Evolutionary conservation across 2,888 invertebrate species (phyloP), one percentile per base, ranked within the genome.

Genomic region (Ormia ochracea): DNA sequence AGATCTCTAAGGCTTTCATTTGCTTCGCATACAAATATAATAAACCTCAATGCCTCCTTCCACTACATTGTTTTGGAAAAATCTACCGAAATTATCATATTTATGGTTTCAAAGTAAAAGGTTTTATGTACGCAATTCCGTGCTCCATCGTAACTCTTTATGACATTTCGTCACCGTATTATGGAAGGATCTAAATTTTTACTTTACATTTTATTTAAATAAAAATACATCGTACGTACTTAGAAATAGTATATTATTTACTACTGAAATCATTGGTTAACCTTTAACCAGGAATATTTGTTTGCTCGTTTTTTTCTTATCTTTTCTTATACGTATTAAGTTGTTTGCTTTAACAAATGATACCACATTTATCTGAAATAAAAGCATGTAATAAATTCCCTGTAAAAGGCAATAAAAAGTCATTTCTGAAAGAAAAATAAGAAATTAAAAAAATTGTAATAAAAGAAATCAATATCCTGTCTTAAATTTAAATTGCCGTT

Each of bases 261-360:
- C 52, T 31, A 68, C 19, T 21, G 14, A 54, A 54, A 14, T 43
- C 0, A 31, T 21, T 21, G 41, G 10, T 41, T 54, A 31, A 54
- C 54, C 66, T 54, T 1, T 14, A 54, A 31, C 54, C 54, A 43
- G 6, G n/a, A 4, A 28, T 43, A 54, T 14, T 36, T 14, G 3
- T 21, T 43, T 28, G 38, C 17, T 38, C 14, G n/a, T 17, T 5
- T 41, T 41, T 14, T 12, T 17, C 14, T 41, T 41, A 17, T 6
- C 12, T 6, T 52, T 28, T 28, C n/a, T 23, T 23, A 17, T 38
- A n/a, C 63, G 48, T 58, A 65, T 63, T 50, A 70, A 43, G 38
- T 65, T 70, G 63, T 77, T 70, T 70, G 65, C 45, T 70, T 65
- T 65, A 70, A 61, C 52, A 61, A 43, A 72, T 72, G 59, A 54